phyloP scores from a whole-genome alignment of 2,113 vertebrate species.

The Genyomyrus donnyi region DNA sequence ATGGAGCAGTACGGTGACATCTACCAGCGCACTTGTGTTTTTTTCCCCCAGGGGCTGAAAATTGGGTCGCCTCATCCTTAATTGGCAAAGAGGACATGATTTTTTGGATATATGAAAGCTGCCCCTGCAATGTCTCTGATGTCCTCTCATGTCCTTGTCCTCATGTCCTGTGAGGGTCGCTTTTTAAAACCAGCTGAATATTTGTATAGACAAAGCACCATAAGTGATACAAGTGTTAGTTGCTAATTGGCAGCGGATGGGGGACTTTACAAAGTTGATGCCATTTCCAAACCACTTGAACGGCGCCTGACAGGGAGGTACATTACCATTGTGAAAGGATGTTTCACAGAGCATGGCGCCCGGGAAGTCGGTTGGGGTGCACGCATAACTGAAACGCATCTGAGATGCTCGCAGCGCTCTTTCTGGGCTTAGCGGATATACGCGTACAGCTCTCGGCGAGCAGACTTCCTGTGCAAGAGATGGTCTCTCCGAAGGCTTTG shows the following conservation, averaged over 20 bases:
- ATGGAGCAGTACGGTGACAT: neutral
- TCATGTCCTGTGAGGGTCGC: neutral
- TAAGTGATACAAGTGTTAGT: neutral
- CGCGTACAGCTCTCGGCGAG: neutral
- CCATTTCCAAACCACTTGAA: neutral
- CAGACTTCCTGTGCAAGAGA: conserved; percentile 3
- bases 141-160: neutral
- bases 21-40: neutral
- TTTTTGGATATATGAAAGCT: neutral
- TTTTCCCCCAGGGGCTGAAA: neutral
- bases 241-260: neutral
- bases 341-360: neutral
- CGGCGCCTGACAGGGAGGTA: neutral
- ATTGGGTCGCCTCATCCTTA: neutral
- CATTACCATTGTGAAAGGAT: neutral
- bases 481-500: neutral
- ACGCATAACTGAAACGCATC: neutral
- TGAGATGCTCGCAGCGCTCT: neutral
- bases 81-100: neutral
- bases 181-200: neutral
- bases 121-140: neutral
- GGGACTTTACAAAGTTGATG: neutral
- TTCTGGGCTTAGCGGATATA: neutral
- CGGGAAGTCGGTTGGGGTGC: neutral
- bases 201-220: neutral